Evolutionary conservation across 2,888 invertebrate genomes (phyloP), one percentile per base, ranked within the genome.

Genomic region (Limnephilus rhombicus): DNA sequence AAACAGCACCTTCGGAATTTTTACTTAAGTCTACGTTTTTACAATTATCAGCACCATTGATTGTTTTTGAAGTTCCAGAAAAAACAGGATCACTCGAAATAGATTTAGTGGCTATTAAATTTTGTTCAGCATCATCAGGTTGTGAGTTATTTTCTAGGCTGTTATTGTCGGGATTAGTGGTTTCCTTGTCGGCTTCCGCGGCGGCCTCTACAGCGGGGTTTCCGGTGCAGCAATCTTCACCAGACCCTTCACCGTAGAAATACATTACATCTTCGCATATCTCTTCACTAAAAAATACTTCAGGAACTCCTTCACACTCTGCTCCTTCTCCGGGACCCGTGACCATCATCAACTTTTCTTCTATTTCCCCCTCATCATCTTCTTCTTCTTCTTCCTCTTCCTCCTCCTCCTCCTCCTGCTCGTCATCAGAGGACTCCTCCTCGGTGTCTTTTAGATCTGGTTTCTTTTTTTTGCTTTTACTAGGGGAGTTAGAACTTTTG

Each of bases 241-340:
- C 98, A 94, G 95, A 96, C 82, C 98, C 98, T 94, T 97, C 97
- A 0, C 98, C 98, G 94, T 96, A 96, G 94, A 98, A 96, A 95
- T 96, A 97, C 95, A 98, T 96, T 0, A 97, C 95, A 0, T 97
- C 96, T 95, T 98, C 98, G 94, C 97, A 97, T 91, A 98, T 97
- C 94, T 96, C 97, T 94, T 98, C 98, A 45, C 98, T 97, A 89
- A 98, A 94, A 34, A 93, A 92, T 94, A 95, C 96, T 94, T 94
- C 82, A 94, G 93, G 93, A 92, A 94, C 95, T 92, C 96, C 96
- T 93, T 97, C 97, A 94, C 97, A 97, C 82, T 97, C 97, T 80
- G 96, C 97, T 0, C 98, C 98, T 92, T 96, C 96, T 9, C 98
- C 98, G 94, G 97, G 97, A 1, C 98, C 98, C 88, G 96, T 96